phyloP scores from a whole-genome alignment of 1,140 invertebrate genomes.

The Probaryconus sp. region DNA sequence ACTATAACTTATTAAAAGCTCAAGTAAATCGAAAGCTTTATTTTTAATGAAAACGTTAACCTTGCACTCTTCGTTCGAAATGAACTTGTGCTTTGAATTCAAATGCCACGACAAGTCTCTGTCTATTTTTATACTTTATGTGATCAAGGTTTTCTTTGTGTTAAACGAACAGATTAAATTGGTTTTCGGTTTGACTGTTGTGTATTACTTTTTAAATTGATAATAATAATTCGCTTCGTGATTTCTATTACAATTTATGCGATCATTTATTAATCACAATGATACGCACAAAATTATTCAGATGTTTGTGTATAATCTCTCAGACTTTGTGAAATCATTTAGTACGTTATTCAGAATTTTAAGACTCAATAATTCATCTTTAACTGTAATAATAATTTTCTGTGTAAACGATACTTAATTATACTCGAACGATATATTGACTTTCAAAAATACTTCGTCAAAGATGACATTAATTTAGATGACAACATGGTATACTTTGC shows the following conservation, averaged over 20 bases:
- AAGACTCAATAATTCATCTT: no score
- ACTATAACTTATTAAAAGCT: slow-evolving; percentile 9
- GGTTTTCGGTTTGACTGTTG: slow-evolving; percentile 6
- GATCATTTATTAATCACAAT: slow-evolving; percentile 3
- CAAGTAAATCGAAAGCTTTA: slow-evolving; percentile 22
- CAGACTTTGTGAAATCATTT: no score
- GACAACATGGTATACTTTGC: slow-evolving; percentile 8
- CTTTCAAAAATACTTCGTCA: slow-evolving; percentile 7
- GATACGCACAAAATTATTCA: not conserved
- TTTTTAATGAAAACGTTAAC: slow-evolving; percentile 59
- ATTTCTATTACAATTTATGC: slow-evolving; percentile 1
- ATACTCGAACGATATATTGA: slow-evolving; percentile 80
- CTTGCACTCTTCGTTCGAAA: slow-evolving; percentile 54
- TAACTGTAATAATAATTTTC: no score
- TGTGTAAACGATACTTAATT: slow-evolving; percentile 57
- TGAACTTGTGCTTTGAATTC: slow-evolving; percentile 59
- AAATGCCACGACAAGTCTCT: slow-evolving; percentile 47
- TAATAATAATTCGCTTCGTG: not conserved
- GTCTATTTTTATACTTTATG: slow-evolving; percentile 63
- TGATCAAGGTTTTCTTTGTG: slow-evolving; percentile 62
- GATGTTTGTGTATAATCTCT: no score
- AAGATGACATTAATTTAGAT: slow-evolving; percentile 24
- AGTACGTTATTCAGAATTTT: no score
- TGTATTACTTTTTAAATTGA: not conserved
- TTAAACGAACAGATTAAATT: slow-evolving; percentile 14